Conservation (phyloP, 2,888 invertebrate species). For the Ptycholaimellus sp. region DNA sequence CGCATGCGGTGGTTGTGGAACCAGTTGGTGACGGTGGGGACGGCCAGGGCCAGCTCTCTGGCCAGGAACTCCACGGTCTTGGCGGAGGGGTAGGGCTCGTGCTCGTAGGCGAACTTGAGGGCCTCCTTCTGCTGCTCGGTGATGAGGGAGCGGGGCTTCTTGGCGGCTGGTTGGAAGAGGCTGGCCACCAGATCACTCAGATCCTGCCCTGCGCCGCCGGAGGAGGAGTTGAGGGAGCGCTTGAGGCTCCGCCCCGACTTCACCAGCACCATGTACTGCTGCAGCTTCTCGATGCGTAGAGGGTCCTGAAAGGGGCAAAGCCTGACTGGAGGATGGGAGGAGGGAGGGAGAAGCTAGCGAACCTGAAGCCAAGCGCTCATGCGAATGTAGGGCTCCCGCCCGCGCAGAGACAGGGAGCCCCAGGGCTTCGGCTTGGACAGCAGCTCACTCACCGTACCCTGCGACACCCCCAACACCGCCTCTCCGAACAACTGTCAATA, state of each 20-base stretch:
- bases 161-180: neutral
- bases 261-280: constrained; percentile 4
- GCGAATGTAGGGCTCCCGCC: constrained; percentile 76
- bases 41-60: constrained; percentile 61
- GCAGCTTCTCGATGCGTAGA: no score
- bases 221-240: constrained; percentile 2
- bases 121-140: constrained; percentile 96
- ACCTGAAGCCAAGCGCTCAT: constrained; percentile 97
- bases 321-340: no score
- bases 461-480: constrained; percentile 77
- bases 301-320: no score
- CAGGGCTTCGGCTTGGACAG: constrained; percentile 93
- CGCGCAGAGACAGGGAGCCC: constrained; percentile 95
- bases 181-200: neutral
- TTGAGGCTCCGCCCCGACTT: neutral
- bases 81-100: constrained; percentile 89
- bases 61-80: constrained; percentile 85
- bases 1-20: constrained; percentile 83
- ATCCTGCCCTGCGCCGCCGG: no score
- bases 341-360: no score
- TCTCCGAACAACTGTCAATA: constrained; percentile 70
- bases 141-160: no score
- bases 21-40: constrained; percentile 95
- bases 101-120: constrained; percentile 64
- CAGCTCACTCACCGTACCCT: constrained; percentile 67